Evolutionary conservation across 1,140 invertebrate species (phyloP), one percentile per base, ranked within the genome.

Genomic region (Conus betulinus): DNA sequence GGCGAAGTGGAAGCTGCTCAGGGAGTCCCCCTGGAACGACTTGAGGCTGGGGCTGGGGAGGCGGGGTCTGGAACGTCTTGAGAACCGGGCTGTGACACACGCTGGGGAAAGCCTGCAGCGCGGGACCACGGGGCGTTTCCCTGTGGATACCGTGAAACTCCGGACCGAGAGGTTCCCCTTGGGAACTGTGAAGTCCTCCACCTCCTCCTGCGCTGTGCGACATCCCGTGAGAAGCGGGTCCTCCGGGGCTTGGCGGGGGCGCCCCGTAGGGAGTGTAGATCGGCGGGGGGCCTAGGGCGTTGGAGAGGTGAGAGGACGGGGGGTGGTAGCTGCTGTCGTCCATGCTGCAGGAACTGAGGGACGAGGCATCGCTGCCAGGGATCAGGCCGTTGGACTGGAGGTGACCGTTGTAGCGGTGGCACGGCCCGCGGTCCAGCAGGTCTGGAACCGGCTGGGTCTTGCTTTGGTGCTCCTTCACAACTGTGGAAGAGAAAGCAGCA

Each of bases 271-370:
- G 51, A 23, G 39, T 76, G 85, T 78, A 87, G 39, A 76, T 74
- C 25, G 71, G 63, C n/a, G 84, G 81, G 51, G 86, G 83, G 25
- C 82, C 79, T 27, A 76, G 74, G 60, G 55, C 39, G 82, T 27
- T 67, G 79, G 79, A 53, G 88, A 20, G 90, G 92, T 84, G 91
- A 20, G 93, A 91, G 57, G 93, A 92, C n/a, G 93, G 93, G 39
- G 6, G 67, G 1, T 71, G 67, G 17, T 71, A 20, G 67, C 91
- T 93, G 53, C 88, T 88, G 51, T 93, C 93, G 83, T 94, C 93
- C 25, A 87, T 84, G 60, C 93, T 91, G 60, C 90, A 90, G 81
- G 91, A 91, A 57, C 89, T 88, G 57, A 89, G 91, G 27, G 90
- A 90, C 27, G 87, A 63, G 5, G 86, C 55, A 83, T 90, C 90